Evolutionary conservation across 2,888 invertebrate species (phyloP).

Genomic region (Parthenolecanium corni): DNA sequence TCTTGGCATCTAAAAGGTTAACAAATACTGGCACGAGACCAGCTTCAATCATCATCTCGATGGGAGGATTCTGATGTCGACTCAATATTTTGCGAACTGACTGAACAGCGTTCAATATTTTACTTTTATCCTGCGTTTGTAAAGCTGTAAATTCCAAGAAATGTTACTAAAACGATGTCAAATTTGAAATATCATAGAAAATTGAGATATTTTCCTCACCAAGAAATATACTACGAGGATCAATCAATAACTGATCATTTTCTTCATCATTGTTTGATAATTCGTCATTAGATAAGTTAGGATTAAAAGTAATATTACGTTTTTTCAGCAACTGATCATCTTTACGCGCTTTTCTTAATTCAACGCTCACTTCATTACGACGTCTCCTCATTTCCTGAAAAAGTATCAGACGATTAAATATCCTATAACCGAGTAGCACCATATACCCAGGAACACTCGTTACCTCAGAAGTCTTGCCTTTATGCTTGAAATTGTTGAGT

Average conservation of each 20-base stretch:
- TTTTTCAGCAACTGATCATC: slow-evolving; percentile 88
- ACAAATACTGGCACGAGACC: slow-evolving; percentile 92
- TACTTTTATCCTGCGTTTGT: slow-evolving; percentile 49
- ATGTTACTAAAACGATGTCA: too few relatives aligned
- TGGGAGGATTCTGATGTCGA: slow-evolving; percentile 90
- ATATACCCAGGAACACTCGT: not conserved
- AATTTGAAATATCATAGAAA: too few relatives aligned
- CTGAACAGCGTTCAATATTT: slow-evolving; percentile 59
- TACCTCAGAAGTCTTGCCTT: slow-evolving; percentile 44
- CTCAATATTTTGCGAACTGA: slow-evolving; percentile 78
- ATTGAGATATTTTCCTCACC: slow-evolving; percentile 2
- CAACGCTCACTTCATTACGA: slow-evolving; percentile 76
- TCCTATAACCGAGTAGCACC: not conserved
- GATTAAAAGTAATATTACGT: slow-evolving; percentile 54
- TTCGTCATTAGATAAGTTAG: slow-evolving; percentile 7
- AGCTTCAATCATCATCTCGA: slow-evolving; percentile 88
- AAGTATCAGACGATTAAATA: slow-evolving; percentile 13
- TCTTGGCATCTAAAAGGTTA: slow-evolving; percentile 52
- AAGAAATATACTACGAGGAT: slow-evolving; percentile 9
- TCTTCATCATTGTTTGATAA: not conserved
- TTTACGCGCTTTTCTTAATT: slow-evolving; percentile 82
- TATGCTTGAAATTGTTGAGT: slow-evolving; percentile 64
- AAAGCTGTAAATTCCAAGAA: slow-evolving; percentile 44
- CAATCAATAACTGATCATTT: not conserved
- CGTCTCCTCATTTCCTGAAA: slow-evolving; percentile 65